phyloP scores from a whole-genome alignment of 2,797 vertebrate species.

The Cyprinodon diabolis region DNA sequence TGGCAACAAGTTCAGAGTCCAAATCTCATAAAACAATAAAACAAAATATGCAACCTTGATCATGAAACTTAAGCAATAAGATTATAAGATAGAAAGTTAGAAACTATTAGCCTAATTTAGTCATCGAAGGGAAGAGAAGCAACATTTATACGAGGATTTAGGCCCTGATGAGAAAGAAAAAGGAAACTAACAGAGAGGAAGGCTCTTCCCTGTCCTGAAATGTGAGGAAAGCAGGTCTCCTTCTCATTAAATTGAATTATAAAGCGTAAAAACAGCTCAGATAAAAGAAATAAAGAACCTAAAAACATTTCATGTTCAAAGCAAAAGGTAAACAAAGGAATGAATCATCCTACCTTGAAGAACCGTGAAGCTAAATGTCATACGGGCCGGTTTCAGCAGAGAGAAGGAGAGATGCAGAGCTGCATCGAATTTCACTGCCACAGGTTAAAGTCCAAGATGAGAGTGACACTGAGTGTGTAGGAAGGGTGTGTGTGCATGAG shows the following conservation, averaged over 20 bases:
- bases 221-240: constrained; percentile 2
- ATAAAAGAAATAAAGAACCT: background rate
- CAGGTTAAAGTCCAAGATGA: constrained; percentile 76
- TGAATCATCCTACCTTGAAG: constrained; percentile 59
- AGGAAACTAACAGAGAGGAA: background rate
- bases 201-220: constrained; percentile 11
- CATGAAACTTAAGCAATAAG: background rate
- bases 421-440: constrained; percentile 63
- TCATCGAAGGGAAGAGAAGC: background rate
- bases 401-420: constrained; percentile 51
- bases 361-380: constrained; percentile 23
- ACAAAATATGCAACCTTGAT: background rate
- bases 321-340: background rate
- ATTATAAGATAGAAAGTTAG: background rate
- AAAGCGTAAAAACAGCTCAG: background rate
- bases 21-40: constrained; percentile 57
- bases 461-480: constrained; percentile 28
- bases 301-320: background rate
- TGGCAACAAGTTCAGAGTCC: constrained; percentile 50
- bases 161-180: background rate
- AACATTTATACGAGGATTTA: background rate
- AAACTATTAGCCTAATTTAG: background rate
- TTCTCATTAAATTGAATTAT: background rate
- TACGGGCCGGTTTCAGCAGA: constrained; percentile 37
- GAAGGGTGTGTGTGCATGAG: constrained; percentile 11